Evolutionary conservation across 2,797 vertebrate genomes (phyloP).

Genomic region (Gallinago nigripennis): DNA sequence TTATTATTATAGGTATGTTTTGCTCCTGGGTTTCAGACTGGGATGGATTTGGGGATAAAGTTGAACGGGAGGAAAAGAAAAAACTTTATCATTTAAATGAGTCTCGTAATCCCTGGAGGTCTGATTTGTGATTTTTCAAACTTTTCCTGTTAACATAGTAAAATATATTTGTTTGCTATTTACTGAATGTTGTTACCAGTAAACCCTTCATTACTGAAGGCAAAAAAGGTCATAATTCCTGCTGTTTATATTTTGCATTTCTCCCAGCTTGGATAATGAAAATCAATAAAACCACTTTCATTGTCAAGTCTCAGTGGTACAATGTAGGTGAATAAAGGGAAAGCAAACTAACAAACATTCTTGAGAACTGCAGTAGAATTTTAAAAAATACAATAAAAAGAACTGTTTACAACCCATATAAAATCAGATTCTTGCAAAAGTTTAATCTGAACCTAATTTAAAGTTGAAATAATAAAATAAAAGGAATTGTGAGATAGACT

Average conservation of each 20-base stretch:
- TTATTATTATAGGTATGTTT: background rate
- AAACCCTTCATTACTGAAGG: constrained; percentile 53
- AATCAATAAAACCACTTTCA: constrained; percentile 68
- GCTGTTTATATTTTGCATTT: constrained; percentile 64
- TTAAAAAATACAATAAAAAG: background rate
- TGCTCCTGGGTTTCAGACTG: background rate
- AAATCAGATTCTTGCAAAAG: background rate
- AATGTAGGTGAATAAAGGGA: constrained; percentile 31
- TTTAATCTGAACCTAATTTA: constrained; percentile 25
- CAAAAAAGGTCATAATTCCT: constrained; percentile 64
- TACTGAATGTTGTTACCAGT: constrained; percentile 43
- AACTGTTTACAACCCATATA: background rate
- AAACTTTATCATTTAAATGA: background rate
- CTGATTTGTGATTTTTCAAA: constrained; percentile 23
- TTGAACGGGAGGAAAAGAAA: background rate
- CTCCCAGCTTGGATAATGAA: constrained; percentile 54
- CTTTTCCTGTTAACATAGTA: constrained; percentile 17
- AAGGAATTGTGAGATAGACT: background rate
- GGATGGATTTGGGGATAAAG: background rate
- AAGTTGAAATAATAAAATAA: constrained; percentile 24
- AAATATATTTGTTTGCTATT: constrained; percentile 37
- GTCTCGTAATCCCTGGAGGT: background rate
- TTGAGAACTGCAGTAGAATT: background rate
- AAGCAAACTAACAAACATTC: constrained; percentile 42
- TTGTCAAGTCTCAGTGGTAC: constrained; percentile 50